Evolutionary conservation across 2,888 invertebrate species (phyloP).

Genomic region (Meteorus colon): DNA sequence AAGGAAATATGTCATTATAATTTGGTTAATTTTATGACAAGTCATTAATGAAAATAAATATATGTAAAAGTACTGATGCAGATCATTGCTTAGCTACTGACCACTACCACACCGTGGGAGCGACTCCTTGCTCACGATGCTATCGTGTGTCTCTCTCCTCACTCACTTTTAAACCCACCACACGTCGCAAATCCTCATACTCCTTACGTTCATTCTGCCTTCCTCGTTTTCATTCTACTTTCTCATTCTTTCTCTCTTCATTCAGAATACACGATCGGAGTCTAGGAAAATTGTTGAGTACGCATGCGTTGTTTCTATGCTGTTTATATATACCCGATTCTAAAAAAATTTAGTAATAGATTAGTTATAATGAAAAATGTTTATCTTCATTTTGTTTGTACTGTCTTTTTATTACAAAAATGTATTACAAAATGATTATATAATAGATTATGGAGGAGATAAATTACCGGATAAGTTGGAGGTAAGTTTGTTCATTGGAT

Average conservation of each 20-base stretch:
- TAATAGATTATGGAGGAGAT: no score
- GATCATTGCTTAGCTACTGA: conserved; percentile 56
- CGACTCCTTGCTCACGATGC: conserved; percentile 5
- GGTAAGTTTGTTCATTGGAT: no score
- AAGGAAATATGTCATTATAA: not conserved
- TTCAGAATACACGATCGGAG: conserved; percentile 25
- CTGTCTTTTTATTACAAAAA: not conserved
- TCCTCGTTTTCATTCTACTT: not conserved
- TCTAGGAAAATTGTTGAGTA: conserved; percentile 43
- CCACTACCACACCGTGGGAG: conserved; percentile 19
- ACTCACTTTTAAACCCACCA: conserved; percentile 30
- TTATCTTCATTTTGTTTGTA: not conserved
- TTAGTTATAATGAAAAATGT: not conserved
- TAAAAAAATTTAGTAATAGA: conserved; percentile 7
- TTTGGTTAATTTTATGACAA: not conserved
- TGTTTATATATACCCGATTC: not conserved
- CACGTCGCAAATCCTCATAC: not conserved
- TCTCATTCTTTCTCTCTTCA: not conserved
- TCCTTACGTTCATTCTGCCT: not conserved
- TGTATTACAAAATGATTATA: no score
- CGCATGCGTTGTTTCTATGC: conserved; percentile 38
- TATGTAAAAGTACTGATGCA: conserved; percentile 36
- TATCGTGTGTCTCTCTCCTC: conserved; percentile 32
- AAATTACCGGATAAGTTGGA: no score
- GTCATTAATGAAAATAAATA: not conserved